Conservation (phyloP, 1,140 invertebrate species). For the Drosophila bipectinata region DNA sequence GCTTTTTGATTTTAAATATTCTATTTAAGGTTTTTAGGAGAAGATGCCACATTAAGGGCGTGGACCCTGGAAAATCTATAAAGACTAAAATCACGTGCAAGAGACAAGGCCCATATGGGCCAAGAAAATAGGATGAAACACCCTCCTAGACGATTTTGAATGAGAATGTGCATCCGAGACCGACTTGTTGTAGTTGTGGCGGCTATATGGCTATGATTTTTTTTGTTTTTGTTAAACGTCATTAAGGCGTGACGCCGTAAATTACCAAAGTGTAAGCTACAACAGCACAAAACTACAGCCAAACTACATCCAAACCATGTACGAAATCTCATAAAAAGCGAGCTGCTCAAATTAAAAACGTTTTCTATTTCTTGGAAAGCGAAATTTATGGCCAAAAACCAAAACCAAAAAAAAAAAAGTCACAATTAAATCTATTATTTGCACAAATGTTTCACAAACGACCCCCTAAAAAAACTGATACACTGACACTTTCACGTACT, state of each 20-base stretch:
- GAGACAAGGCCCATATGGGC: slow-evolving; percentile 24
- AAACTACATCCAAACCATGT: slow-evolving; percentile 9
- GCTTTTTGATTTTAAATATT: no score
- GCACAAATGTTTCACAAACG: slow-evolving; percentile 68
- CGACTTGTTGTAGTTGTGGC: slow-evolving; percentile 15
- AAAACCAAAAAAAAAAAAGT: slow-evolving; percentile 25
- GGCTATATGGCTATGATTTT: slow-evolving; percentile 16
- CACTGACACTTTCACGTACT: slow-evolving; percentile 67
- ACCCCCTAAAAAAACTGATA: slow-evolving; percentile 1
- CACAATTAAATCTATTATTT: slow-evolving; percentile 48
- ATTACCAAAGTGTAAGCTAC: slow-evolving; percentile 74
- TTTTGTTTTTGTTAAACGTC: slow-evolving; percentile 55
- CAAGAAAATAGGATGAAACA: slow-evolving; percentile 15
- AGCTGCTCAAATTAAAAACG: slow-evolving; percentile 58
- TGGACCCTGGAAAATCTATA: slow-evolving; percentile 37
- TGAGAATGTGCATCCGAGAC: slow-evolving; percentile 59
- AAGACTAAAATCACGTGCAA: slow-evolving; percentile 49
- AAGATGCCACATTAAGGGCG: slow-evolving; percentile 56
- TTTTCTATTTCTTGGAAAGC: slow-evolving; percentile 73
- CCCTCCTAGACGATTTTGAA: neutral
- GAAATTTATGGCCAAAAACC: slow-evolving; percentile 70
- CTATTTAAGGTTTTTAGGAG: no score
- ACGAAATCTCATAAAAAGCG: slow-evolving; percentile 56
- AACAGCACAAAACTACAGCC: slow-evolving; percentile 27
- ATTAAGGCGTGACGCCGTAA: slow-evolving; percentile 79